A percentile compares a stretch with the other conserved stretches of the same genome.
These are phyloP conservation scores for Globicephala melas DNA, from an alignment of 2,113 vertebrate genomes.

Conservation along the genomic window DNA sequence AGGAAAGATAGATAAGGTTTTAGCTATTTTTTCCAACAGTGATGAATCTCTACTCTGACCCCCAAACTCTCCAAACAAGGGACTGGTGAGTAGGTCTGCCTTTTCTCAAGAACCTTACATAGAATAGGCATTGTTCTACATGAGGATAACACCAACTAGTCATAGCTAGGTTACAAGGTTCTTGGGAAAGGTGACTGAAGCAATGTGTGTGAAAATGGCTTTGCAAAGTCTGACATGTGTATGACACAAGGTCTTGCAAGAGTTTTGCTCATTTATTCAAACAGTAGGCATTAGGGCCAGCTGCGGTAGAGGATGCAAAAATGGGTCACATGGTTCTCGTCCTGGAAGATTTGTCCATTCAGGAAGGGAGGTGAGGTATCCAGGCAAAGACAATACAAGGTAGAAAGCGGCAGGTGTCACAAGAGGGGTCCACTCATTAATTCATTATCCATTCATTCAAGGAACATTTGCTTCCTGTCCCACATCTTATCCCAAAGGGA, in stretches of 20 bases:
- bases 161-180: not conserved
- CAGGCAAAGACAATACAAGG: not conserved
- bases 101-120: not conserved
- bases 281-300: not conserved
- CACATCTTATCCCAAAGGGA: not conserved
- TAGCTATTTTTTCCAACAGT: slow-evolving; percentile 17
- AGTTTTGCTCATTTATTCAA: slow-evolving; percentile 22
- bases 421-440: not conserved
- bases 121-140: not conserved
- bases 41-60: not conserved
- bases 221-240: not conserved
- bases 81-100: not conserved
- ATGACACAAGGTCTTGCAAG: not conserved
- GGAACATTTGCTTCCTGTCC: not conserved
- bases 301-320: not conserved
- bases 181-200: not conserved
- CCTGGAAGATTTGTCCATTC: not conserved
- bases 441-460: not conserved
- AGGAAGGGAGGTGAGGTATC: not conserved
- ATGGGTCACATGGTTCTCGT: not conserved
- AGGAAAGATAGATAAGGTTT: not conserved
- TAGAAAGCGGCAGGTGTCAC: not conserved
- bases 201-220: not conserved
- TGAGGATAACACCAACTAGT: not conserved
- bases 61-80: not conserved